Evolutionary conservation across 2,113 vertebrate species (phyloP), one percentile per base, ranked within the genome.

Genomic region (Zapus hudsonius): DNA sequence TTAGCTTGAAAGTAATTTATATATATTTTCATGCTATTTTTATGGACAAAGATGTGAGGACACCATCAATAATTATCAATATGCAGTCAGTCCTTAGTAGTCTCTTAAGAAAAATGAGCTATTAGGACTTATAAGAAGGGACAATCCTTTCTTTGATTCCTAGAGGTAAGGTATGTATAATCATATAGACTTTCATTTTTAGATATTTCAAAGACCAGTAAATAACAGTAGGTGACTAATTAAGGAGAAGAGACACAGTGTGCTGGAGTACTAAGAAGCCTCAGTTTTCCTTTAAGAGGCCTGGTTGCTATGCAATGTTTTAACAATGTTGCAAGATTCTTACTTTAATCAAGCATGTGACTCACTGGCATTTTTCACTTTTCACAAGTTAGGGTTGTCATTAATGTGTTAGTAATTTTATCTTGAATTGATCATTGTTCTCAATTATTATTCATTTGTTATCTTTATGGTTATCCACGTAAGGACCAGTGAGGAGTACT

Each of bases 141-240:
- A 11, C 85, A 84, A 75, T 91, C 63, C 52, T 52, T 52, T 89
- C 44, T 59, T 84, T 57, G 36, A 55, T 64, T 74, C 33, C 38
- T 90, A 74, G 40, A 42, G 19, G 15, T 11, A 79, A 93, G 83
- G 27, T 29, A 31, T 81, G 31, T 82, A 27, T 29, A 85, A 85
- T 79, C 73, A 29, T 10, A 70, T 36, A 89, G 59, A 64, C 33
- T 79, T 94, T 86, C 31, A 69, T 72, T 88, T 83, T 86, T 52
- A 86, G 12, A 61, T 57, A 63, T 40, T 23, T 87, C 38, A 33
- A 83, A 79, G 10, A 40, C 6, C 20, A 10, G 47, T 20, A 64
- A 72, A 13, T 64, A 91, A 76, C 38, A 67, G 17, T n/a, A 84
- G 79, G 29, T 47, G 22, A 88, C 17, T 44, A 67, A 69, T n/a